Percentiles rank a stretch among this genome's conserved stretches.
phyloP scores from a whole-genome alignment of 2,113 vertebrate species.

The Helogale parvula region DNA sequence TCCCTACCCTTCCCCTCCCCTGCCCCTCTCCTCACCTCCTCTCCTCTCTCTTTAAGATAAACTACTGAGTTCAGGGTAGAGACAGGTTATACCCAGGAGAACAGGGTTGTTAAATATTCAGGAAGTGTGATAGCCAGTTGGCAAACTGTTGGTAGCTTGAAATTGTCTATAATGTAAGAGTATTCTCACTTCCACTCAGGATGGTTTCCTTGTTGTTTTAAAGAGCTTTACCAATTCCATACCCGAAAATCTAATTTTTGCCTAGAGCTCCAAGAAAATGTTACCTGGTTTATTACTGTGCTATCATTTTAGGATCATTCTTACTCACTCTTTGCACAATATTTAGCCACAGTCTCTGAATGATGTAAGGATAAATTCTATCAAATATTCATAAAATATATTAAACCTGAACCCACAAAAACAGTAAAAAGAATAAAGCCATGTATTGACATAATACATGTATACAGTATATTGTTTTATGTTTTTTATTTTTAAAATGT shows the following conservation, averaged over 20 bases:
- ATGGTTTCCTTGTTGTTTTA: background rate
- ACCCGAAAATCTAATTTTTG: background rate
- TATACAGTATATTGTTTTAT: background rate
- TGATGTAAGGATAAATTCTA: background rate
- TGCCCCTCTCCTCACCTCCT: background rate
- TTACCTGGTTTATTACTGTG: background rate
- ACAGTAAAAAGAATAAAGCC: background rate
- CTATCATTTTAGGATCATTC: background rate
- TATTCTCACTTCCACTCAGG: background rate
- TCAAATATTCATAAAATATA: background rate
- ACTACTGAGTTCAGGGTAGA: background rate
- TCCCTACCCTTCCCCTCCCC: fast-evolving
- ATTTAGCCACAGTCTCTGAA: background rate
- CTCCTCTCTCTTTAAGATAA: background rate
- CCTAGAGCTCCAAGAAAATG: background rate
- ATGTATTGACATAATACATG: background rate
- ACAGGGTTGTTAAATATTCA: background rate
- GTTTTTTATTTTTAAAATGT: background rate
- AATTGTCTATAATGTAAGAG: background rate
- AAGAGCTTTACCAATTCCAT: background rate
- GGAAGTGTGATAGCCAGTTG: background rate
- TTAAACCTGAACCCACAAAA: background rate
- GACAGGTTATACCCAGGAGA: background rate
- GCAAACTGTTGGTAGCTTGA: background rate
- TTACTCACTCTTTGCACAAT: background rate